A percentile compares a stretch with the other conserved stretches of the same genome.
These are phyloP conservation scores for Epizoanthus illoricatus DNA, from an alignment of 92 coral and sea anemone genomes.

Conservation along the genomic window DNA sequence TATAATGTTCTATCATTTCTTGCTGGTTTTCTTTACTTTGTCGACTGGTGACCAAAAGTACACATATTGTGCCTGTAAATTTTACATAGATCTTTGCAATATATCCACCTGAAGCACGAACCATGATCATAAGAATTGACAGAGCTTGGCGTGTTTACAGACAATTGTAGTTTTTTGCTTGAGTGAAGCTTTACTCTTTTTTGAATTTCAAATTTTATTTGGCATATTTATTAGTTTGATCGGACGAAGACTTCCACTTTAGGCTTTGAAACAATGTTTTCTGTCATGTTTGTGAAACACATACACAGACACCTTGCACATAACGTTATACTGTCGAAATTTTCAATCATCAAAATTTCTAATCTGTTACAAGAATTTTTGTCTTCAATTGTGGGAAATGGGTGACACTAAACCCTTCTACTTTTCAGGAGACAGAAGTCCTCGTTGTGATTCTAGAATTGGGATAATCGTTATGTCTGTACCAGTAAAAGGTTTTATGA, in stretches of 20 bases:
- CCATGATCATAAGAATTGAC: neutral
- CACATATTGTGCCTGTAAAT: neutral
- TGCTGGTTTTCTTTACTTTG: neutral
- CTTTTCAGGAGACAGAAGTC: too few relatives aligned
- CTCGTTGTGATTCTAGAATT: too few relatives aligned
- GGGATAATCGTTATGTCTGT: too few relatives aligned
- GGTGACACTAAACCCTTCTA: too few relatives aligned
- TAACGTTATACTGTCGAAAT: too few relatives aligned
- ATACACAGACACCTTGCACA: too few relatives aligned
- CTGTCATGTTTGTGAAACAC: neutral
- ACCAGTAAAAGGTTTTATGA: neutral
- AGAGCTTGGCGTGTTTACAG: slow-evolving; percentile 14
- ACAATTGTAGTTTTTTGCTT: slow-evolving; percentile 22
- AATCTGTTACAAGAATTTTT: too few relatives aligned
- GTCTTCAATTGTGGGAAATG: too few relatives aligned
- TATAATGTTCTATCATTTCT: neutral
- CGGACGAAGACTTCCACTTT: neutral
- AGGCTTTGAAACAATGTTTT: too few relatives aligned
- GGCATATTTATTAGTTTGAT: slow-evolving; percentile 23
- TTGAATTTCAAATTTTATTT: slow-evolving; percentile 21
- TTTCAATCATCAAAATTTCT: too few relatives aligned
- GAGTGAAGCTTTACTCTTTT: slow-evolving; percentile 11
- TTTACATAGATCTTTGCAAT: too few relatives aligned
- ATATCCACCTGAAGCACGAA: neutral
- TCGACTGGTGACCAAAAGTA: neutral